A percentile compares a stretch with the other conserved stretches of the same genome.
Evolutionary conservation across 2,113 vertebrate species (phyloP).

Genomic region (Microcebus lehilahytsara): DNA sequence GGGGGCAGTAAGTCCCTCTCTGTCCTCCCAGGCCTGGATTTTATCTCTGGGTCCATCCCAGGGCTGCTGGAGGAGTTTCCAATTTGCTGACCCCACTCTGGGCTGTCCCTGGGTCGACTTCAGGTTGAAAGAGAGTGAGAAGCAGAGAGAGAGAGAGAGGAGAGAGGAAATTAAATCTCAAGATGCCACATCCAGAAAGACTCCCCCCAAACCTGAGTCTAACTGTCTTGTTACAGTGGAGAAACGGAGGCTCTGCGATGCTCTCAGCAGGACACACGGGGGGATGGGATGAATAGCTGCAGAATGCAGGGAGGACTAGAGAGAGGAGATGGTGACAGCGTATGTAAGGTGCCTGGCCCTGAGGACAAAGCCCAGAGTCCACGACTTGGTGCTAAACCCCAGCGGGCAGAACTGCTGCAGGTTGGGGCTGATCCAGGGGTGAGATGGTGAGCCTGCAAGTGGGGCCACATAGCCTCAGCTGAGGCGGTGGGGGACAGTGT

Average conservation of each 20-base stretch:
- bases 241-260: not conserved
- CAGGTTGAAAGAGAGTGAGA: not conserved
- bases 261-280: not conserved
- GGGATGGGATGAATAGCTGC: not conserved
- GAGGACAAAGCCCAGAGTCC: not conserved
- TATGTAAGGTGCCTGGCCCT: not conserved
- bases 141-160: not conserved
- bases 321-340: not conserved
- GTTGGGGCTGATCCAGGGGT: not conserved
- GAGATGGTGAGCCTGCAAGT: not conserved
- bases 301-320: not conserved
- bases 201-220: not conserved
- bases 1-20: not conserved
- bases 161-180: not conserved
- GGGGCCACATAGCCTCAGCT: not conserved
- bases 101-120: not conserved
- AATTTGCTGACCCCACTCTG: not conserved
- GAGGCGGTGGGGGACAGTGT: fast-evolving
- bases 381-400: not conserved
- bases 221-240: not conserved
- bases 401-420: not conserved
- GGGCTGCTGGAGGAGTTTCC: not conserved
- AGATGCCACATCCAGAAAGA: not conserved
- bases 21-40: no score
- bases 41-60: not conserved